Percentiles rank a stretch among this genome's conserved stretches.
Evolutionary conservation across 2,797 vertebrate genomes (phyloP).

Genomic region (Vespertilio murinus): DNA sequence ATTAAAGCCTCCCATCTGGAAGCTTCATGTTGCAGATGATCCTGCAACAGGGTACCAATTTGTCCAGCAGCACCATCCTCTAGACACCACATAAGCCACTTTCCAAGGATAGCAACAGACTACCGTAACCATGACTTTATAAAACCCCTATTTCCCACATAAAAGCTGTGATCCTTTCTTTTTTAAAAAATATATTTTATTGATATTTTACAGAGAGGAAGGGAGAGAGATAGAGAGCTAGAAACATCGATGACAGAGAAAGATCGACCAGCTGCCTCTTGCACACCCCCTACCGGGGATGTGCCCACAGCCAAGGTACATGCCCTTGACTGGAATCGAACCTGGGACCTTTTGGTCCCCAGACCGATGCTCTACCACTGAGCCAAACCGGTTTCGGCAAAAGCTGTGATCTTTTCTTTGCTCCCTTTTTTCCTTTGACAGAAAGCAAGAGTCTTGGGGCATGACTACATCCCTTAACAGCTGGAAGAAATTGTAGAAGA

Average conservation of each 20-base stretch:
- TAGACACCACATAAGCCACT: background rate
- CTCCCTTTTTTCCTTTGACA: background rate
- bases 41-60: background rate
- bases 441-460: background rate
- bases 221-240: too few species aligned
- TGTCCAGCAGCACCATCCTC: background rate
- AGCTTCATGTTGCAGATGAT: background rate
- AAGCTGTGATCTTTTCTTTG: background rate
- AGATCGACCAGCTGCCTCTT: too few species aligned
- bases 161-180: background rate
- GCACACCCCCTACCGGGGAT: too few species aligned
- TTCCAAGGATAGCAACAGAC: background rate
- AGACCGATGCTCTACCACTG: too few species aligned
- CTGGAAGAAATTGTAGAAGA: background rate
- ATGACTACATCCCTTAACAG: background rate
- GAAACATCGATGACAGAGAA: too few species aligned
- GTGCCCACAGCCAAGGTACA: too few species aligned
- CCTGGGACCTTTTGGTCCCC: too few species aligned
- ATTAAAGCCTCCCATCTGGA: background rate
- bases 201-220: too few species aligned
- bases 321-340: too few species aligned
- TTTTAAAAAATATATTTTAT: too few species aligned
- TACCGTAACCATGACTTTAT: background rate
- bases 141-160: background rate
- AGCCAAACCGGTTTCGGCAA: too few species aligned